Evolutionary conservation across 2,888 invertebrate species (phyloP).

Genomic region (Lithophane leautieri): DNA sequence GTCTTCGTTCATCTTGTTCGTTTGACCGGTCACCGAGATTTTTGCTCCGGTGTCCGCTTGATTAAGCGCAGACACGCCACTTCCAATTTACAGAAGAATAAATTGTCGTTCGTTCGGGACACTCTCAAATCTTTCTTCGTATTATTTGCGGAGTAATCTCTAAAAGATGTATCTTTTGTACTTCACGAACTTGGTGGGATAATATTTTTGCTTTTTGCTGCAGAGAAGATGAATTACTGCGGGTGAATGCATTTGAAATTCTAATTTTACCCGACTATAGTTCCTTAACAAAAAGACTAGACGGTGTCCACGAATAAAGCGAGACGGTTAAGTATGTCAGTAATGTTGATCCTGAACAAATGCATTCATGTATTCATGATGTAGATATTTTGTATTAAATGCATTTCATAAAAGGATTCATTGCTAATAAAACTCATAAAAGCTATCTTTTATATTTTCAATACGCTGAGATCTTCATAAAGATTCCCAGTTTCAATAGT

Average conservation of each 20-base stretch:
- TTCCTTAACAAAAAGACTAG: conserved; percentile 74
- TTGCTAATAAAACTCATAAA: conserved; percentile 12
- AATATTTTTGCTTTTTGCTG: conserved; percentile 48
- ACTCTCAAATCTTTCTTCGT: conserved; percentile 70
- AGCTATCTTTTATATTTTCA: conserved; percentile 18
- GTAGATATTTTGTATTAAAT: conserved; percentile 21
- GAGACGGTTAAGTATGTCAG: conserved; percentile 82
- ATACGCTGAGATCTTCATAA: conserved; percentile 16
- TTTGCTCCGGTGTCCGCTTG: conserved; percentile 72
- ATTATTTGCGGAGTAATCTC: conserved; percentile 72
- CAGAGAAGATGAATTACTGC: conserved; percentile 71
- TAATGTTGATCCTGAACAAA: conserved; percentile 72
- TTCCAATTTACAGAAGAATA: conserved; percentile 77
- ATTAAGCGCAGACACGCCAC: conserved; percentile 79
- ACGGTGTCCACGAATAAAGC: conserved; percentile 76
- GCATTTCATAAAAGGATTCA: conserved; percentile 21
- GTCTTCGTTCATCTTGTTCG: conserved; percentile 50
- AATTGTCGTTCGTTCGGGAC: conserved; percentile 73
- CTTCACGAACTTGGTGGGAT: conserved; percentile 41
- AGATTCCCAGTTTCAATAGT: conserved; percentile 19
- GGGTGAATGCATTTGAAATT: conserved; percentile 79
- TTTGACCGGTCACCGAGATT: conserved; percentile 70
- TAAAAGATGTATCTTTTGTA: conserved; percentile 65
- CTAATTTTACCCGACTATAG: conserved; percentile 74
- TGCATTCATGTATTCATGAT: conserved; percentile 53